These are phyloP conservation scores for Oceanites oceanicus DNA, from an alignment of 2,113 vertebrate species.

Conservation along the genomic window DNA sequence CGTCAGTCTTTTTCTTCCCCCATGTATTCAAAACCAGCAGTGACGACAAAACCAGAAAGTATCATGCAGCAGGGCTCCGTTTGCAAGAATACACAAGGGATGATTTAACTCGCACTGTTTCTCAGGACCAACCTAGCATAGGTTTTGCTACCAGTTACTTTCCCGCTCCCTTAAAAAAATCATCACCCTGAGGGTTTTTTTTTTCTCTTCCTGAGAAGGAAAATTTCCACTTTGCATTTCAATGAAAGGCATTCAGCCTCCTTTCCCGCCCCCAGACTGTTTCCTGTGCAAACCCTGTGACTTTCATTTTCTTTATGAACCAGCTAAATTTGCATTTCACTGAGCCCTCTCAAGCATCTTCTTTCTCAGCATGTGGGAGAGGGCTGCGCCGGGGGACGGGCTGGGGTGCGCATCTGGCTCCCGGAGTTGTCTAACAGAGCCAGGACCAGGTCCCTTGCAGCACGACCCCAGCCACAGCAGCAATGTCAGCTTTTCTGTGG, in stretches of 20 bases:
- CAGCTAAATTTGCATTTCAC: neutral
- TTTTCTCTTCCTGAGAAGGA: neutral
- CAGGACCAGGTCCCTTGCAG: neutral
- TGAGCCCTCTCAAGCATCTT: neutral
- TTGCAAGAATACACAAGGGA: neutral
- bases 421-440: neutral
- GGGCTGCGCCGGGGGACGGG: rapidly evolving
- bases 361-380: neutral
- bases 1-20: neutral
- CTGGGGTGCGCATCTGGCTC: neutral
- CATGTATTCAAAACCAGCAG: neutral
- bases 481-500: neutral
- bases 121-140: neutral
- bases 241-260: neutral
- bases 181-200: neutral
- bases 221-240: constrained; percentile 6
- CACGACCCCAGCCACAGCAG: neutral
- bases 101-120: rapidly evolving
- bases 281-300: neutral
- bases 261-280: neutral
- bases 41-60: neutral
- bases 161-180: neutral
- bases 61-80: neutral
- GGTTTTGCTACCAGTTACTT: neutral
- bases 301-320: neutral